A percentile compares a stretch with the other conserved stretches of the same genome.
Evolutionary conservation across 2,797 vertebrate genomes (phyloP).

Genomic region (Platyrinchus mystaceus): DNA sequence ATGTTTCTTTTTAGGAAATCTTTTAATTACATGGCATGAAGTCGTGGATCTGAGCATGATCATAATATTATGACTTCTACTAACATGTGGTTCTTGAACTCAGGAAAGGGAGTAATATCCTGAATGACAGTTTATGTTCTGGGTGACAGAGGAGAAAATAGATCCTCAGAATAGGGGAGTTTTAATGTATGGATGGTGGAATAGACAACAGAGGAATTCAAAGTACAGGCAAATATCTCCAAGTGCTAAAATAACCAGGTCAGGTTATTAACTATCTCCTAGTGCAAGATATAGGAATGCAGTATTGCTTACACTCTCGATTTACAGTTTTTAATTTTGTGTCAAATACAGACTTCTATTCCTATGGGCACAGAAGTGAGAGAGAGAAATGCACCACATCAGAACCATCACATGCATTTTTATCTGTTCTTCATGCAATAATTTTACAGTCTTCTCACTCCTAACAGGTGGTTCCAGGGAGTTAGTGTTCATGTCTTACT

Average conservation of each 20-base stretch:
- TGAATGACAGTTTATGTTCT: not conserved
- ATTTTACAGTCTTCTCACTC: not conserved
- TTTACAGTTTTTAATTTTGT: not conserved
- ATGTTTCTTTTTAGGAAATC: not conserved
- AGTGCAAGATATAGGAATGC: not conserved
- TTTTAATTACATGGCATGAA: not conserved
- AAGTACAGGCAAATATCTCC: not conserved
- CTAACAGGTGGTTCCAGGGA: conserved; percentile 11
- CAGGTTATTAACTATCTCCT: not conserved
- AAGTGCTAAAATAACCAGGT: not conserved
- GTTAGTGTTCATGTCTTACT: not conserved
- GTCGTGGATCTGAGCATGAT: not conserved
- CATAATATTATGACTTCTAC: conserved; percentile 2
- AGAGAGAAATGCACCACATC: not conserved
- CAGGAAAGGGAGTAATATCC: not conserved
- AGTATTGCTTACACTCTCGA: not conserved
- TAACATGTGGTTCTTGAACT: not conserved
- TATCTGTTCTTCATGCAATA: not conserved
- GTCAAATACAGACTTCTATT: not conserved
- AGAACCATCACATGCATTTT: not conserved
- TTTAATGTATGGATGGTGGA: not conserved
- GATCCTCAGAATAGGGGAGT: not conserved
- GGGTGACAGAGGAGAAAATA: not conserved
- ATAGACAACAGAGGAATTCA: not conserved
- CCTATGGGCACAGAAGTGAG: not conserved